A percentile compares a stretch with the other conserved stretches of the same genome.
phyloP scores from a whole-genome alignment of 2,888 invertebrate genomes.

The Xestia ashworthii region DNA sequence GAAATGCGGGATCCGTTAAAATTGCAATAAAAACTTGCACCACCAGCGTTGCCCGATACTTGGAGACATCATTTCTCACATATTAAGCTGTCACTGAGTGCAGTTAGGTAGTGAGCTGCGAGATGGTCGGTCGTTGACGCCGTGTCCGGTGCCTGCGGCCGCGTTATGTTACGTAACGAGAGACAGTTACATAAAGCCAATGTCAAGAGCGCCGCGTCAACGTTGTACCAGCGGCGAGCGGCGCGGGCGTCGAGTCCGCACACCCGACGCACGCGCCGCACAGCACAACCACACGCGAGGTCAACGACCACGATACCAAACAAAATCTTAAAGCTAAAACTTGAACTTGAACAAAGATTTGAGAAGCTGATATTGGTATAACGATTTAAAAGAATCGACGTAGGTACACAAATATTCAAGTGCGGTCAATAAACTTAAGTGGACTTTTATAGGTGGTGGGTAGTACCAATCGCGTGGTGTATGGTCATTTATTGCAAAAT shows the following conservation, averaged over 20 bases:
- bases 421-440: slow-evolving; percentile 48
- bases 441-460: slow-evolving; percentile 7
- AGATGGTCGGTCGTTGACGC: slow-evolving; percentile 66
- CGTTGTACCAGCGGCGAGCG: slow-evolving; percentile 53
- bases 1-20: slow-evolving; percentile 69
- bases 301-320: slow-evolving; percentile 82
- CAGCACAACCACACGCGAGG: slow-evolving; percentile 58
- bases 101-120: slow-evolving; percentile 63
- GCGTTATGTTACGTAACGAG: slow-evolving; percentile 74
- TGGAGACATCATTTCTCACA: slow-evolving; percentile 60
- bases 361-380: slow-evolving; percentile 53
- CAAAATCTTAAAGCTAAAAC: slow-evolving; percentile 69
- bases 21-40: slow-evolving; percentile 68
- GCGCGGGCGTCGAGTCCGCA: slow-evolving; percentile 41
- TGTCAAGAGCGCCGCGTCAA: slow-evolving; percentile 85
- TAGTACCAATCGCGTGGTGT: neutral
- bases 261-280: slow-evolving; percentile 32
- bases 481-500: slow-evolving; percentile 10
- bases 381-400: slow-evolving; percentile 46
- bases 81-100: slow-evolving; percentile 63
- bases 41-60: slow-evolving; percentile 49
- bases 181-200: slow-evolving; percentile 82
- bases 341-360: slow-evolving; percentile 65
- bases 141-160: slow-evolving; percentile 57
- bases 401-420: slow-evolving; percentile 33